Percentiles rank a stretch among this genome's conserved stretches.
phyloP scores from a whole-genome alignment of 2,113 vertebrate genomes.

The Sebastes fasciatus region DNA sequence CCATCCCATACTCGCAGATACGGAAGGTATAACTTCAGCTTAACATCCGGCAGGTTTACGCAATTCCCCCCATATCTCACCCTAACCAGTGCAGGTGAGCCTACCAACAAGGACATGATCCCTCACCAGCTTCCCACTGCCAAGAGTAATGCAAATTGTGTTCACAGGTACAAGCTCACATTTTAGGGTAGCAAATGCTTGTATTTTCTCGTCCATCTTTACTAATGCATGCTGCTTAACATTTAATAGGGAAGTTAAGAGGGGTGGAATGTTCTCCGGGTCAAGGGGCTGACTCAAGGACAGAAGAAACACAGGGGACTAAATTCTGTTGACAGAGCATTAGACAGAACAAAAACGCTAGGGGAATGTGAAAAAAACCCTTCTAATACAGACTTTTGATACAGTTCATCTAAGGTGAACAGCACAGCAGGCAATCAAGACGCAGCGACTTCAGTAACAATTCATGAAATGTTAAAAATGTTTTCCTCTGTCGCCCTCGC shows the following conservation, averaged over 20 bases:
- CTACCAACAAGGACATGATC: neutral
- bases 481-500: constrained; percentile 11
- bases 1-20: too few relatives aligned
- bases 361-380: neutral
- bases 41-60: neutral
- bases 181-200: neutral
- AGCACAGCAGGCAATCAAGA: constrained; percentile 19
- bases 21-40: too few relatives aligned
- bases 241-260: constrained; percentile 9
- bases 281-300: constrained; percentile 21
- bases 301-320: constrained; percentile 9
- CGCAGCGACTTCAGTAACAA: constrained; percentile 24
- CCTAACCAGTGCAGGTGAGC: neutral
- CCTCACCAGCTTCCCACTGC: neutral
- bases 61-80: neutral
- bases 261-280: constrained; percentile 12
- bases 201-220: constrained; percentile 2
- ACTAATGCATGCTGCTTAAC: constrained; percentile 27
- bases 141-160: neutral
- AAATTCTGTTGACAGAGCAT: constrained; percentile 13
- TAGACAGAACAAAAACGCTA: neutral
- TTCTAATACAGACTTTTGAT: constrained; percentile 14
- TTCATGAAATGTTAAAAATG: constrained; percentile 34
- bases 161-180: neutral
- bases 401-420: constrained; percentile 31